Conservation (phyloP, 2,797 vertebrate species). For the Muraenolepis orangiensis region DNA sequence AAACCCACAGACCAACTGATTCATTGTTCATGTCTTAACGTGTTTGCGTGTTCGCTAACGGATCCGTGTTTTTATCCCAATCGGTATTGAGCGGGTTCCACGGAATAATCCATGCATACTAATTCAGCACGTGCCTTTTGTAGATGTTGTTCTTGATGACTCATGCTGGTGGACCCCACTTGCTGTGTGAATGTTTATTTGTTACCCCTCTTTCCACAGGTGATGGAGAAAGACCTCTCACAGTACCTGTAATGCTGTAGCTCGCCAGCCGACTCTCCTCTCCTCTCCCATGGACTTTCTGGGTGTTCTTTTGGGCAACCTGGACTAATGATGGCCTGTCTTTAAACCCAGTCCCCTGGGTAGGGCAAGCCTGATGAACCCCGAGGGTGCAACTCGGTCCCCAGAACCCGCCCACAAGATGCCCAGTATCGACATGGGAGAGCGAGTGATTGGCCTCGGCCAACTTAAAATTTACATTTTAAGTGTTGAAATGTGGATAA, state of each 20-base stretch:
- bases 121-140: too few species aligned
- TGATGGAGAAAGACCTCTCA: conserved; percentile 84
- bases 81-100: too few species aligned
- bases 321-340: conserved; percentile 83
- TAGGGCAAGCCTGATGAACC: conserved; percentile 76
- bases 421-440: conserved; percentile 35
- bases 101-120: too few species aligned
- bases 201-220: conserved; percentile 26
- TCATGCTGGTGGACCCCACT: background rate
- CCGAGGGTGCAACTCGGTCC: conserved; percentile 74
- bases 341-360: conserved; percentile 79
- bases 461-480: too few species aligned
- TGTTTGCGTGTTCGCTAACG: too few species aligned
- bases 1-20: too few species aligned
- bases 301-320: conserved; percentile 44
- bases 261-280: background rate
- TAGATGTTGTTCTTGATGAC: too few species aligned
- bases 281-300: conserved; percentile 38
- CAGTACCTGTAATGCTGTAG: conserved; percentile 71
- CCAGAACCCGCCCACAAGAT: conserved; percentile 53
- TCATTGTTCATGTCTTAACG: too few species aligned
- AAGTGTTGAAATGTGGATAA: too few species aligned
- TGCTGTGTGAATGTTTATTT: background rate
- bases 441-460: background rate
- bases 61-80: too few species aligned